Base-by-base conservation (phyloP, 64 coral and sea anemone species). In the Platygyra sinensis region DNA sequence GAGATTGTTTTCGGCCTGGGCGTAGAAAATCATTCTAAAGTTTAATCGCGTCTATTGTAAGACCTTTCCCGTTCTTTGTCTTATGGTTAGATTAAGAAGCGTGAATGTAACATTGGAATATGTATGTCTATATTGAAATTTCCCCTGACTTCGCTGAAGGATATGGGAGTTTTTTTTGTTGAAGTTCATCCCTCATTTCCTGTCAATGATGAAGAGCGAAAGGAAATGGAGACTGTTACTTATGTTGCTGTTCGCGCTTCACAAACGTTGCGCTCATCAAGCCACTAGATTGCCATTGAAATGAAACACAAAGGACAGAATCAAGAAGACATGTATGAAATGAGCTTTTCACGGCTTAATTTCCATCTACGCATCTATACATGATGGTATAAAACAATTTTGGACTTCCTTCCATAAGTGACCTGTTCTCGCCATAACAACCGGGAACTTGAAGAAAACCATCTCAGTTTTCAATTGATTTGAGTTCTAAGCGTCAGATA, bases 1-100 rank as follows among this genome's bases (percentile, higher is more conserved):
- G 71, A 94, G 82, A 89, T 85, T 93, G 92, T 80, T 39, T 83
- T 67, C 13, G 5, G 60, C 38, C 62, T 51, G 24, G 92, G 72
- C 36, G 87, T 88, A 52, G 12, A 8, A 32, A 17, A 31, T 14
- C 72, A 83, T n/a, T 73, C 42, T 33, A 22, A 54, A 17, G n/a
- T 67, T 36, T 59, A 94, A 77, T 84, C 77, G 55, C 78, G 59
- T 75, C 72, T 64, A 67, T 94, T 89, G 60, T 89, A 30, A 77
- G n/a, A 32, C 18, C 10, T 64, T 82, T 82, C 52, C 52, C 78
- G 72, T 36, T 89, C 87, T 83, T 94, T 94, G 92, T 94, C 38
- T 72, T 57, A 60, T 1, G 12, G 60, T 76, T 75, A 64, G 33
- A 63, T 63, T 85, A 71, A 71, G 81, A 67, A 20, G 80, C 62